Base-by-base conservation (phyloP, 1,140 invertebrate genomes). In the Sarcophaga bullata region DNA sequence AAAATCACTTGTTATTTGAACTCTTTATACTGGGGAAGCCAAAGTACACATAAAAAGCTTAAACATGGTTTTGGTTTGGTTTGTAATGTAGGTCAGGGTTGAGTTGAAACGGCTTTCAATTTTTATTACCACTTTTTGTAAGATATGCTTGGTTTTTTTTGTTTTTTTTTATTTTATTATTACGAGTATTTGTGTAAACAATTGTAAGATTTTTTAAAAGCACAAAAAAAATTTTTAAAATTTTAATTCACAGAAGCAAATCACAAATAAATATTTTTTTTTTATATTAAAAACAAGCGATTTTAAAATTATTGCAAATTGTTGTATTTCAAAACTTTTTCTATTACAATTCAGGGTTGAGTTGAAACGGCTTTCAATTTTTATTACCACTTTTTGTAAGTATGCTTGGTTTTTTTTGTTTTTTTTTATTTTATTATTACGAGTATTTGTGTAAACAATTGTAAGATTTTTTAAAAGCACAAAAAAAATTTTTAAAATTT, bases 31-130 rank as follows among this genome's bases (percentile, higher is more conserved):
- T 58, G 7, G 5, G 7, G 7, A 3, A 68, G n/a, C n/a, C 62
- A 25, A 68, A 19, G 62, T 68, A 68, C 62, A 15, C 15, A 19
- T n/a, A n/a, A n/a, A n/a, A 68, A 15, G 19, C 62, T 68, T 68
- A 68, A 68, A 68, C 15, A 19, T 15, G 9, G 62, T 58, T 68
- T 68, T n/a, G n/a, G n/a, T n/a, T n/a, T n/a, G n/a, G n/a, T n/a
- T n/a, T n/a, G n/a, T 68, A 68, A 68, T 68, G 62, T 68, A 68
- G 62, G 62, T 68, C 62, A 68, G n/a, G 62, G 62, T 68, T 68
- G n/a, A n/a, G n/a, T 62, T 17, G 9, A 68, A 17, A 8, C 8
- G 62, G 6, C 62, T 68, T 68, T 17, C 62, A 68, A 68, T 17
- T 25, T 68, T 68, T 19, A 19, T 8, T 68, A 19, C 19, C 6